Evolutionary conservation across 2,113 vertebrate species (phyloP).

Genomic region (Sebastes fasciatus): DNA sequence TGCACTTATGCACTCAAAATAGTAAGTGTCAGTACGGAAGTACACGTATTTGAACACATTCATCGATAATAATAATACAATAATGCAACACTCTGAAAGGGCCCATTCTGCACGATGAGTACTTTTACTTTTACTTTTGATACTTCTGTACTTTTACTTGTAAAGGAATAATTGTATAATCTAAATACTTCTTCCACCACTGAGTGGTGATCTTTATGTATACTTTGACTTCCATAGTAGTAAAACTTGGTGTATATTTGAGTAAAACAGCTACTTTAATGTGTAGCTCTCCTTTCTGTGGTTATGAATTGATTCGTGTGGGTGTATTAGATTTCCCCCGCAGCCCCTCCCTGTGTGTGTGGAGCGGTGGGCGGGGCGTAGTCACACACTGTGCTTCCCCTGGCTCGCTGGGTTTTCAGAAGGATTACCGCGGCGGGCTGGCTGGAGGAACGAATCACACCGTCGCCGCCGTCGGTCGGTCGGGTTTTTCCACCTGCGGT

Average conservation of each 20-base stretch:
- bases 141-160: neutral
- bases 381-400: conserved; percentile 7
- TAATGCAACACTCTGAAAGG: neutral
- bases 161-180: neutral
- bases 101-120: neutral
- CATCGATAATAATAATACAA: neutral
- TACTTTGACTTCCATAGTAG: neutral
- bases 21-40: too few relatives aligned
- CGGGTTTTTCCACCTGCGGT: neutral
- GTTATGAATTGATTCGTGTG: conserved; percentile 33
- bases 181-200: neutral
- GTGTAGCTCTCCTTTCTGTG: neutral
- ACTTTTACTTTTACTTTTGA: neutral
- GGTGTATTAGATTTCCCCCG: conserved; percentile 54
- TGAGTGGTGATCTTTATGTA: neutral
- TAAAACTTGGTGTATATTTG: neutral
- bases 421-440: conserved; percentile 44
- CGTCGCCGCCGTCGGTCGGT: neutral
- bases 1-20: too few relatives aligned
- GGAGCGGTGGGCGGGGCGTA: conserved; percentile 64
- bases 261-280: neutral
- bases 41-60: too few relatives aligned
- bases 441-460: neutral
- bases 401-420: conserved; percentile 2
- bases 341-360: conserved; percentile 55